A percentile compares a stretch with the other conserved stretches of the same genome.
Evolutionary conservation across 2,888 invertebrate genomes (phyloP).

Genomic region (Eustalomyia histrio): DNA sequence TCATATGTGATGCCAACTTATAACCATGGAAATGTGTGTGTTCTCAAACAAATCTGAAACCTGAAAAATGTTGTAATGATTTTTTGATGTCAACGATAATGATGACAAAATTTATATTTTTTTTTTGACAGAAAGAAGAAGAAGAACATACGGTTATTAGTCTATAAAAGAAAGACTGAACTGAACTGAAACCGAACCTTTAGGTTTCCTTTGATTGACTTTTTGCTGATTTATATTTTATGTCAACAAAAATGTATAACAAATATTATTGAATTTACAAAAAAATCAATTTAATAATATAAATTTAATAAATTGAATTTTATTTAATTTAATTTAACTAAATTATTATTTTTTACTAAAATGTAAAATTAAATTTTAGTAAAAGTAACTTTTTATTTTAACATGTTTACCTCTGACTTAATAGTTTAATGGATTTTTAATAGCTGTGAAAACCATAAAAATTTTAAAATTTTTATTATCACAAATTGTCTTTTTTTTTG

Average conservation of each 20-base stretch:
- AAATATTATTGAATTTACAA: constrained; percentile 13
- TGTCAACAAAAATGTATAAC: no score
- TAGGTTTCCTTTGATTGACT: no score
- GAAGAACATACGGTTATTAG: background rate
- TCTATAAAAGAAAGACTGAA: no score
- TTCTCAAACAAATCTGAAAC: background rate
- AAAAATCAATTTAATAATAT: background rate
- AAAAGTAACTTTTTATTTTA: background rate
- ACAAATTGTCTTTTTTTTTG: no score
- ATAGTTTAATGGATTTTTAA: constrained; percentile 40
- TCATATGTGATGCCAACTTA: no score
- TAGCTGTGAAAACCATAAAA: background rate
- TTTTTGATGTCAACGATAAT: background rate
- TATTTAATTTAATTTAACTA: background rate
- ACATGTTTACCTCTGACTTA: background rate
- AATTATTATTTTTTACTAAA: background rate
- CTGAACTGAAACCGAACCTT: no score
- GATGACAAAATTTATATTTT: background rate
- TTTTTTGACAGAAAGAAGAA: background rate
- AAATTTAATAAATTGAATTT: constrained; percentile 9
- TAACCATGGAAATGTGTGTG: no score
- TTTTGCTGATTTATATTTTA: no score
- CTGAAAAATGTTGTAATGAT: background rate
- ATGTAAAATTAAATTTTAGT: background rate
- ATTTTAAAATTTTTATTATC: background rate